Evolutionary conservation across 2,888 invertebrate genomes (phyloP).

Genomic region (Dynastes grantii): DNA sequence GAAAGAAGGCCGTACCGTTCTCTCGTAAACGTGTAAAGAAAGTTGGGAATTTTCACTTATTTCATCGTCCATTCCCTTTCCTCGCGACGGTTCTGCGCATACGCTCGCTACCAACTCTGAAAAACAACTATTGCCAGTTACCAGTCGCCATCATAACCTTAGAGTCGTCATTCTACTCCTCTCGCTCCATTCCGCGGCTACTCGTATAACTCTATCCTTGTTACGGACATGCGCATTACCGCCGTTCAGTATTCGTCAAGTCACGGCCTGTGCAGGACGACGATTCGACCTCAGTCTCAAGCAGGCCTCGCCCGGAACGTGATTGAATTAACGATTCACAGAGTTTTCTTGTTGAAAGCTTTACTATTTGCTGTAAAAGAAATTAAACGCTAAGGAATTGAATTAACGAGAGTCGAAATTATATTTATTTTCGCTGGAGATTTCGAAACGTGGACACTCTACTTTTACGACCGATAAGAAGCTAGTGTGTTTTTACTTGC

Average conservation of each 20-base stretch:
- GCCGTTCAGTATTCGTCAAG: conserved; percentile 30
- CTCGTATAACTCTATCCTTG: conserved; percentile 23
- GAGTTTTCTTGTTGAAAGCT: conserved; percentile 47
- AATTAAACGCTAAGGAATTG: background rate
- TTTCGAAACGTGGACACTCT: too few relatives aligned
- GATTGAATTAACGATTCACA: conserved; percentile 5
- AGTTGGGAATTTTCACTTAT: conserved; percentile 45
- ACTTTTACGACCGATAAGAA: conserved; percentile 12
- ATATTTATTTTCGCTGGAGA: too few relatives aligned
- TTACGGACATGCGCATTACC: conserved; percentile 10
- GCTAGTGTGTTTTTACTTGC: conserved; percentile 11
- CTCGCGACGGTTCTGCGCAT: conserved; percentile 9
- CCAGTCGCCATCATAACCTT: conserved; percentile 51
- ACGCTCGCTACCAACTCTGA: conserved; percentile 17
- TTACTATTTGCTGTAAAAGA: background rate
- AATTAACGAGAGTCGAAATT: too few relatives aligned
- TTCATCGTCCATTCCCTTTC: conserved; percentile 39
- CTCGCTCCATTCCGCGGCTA: conserved; percentile 6
- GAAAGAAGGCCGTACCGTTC: conserved; percentile 40
- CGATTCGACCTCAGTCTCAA: conserved; percentile 47
- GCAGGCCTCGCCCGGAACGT: conserved; percentile 50
- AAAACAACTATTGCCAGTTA: conserved; percentile 32
- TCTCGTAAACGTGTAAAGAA: conserved; percentile 35
- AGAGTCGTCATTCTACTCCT: conserved; percentile 7
- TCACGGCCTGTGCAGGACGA: conserved; percentile 36